phyloP scores from a whole-genome alignment of 2,113 vertebrate genomes.

The Oreochromis spilurus region DNA sequence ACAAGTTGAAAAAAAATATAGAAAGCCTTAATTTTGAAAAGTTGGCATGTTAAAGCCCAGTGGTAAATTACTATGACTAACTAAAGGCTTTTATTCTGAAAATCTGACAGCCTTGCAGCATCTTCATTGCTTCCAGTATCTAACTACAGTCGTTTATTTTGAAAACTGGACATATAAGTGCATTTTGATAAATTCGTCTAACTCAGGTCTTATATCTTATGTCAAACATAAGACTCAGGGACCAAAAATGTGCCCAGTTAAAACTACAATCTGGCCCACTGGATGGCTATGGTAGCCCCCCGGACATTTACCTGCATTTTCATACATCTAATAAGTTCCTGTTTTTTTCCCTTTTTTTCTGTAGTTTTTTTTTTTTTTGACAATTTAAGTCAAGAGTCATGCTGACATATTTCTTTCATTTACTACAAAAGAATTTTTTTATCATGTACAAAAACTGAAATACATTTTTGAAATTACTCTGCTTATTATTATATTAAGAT shows the following conservation, averaged over 20 bases:
- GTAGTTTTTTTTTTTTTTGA: fast-evolving
- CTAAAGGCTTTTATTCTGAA: neutral
- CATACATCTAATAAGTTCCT: neutral
- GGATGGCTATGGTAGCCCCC: neutral
- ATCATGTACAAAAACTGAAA: neutral
- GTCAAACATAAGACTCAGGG: neutral
- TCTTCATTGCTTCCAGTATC: neutral
- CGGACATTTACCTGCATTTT: fast-evolving
- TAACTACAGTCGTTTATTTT: neutral
- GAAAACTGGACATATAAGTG: neutral
- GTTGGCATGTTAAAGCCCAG: neutral
- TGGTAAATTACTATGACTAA: fast-evolving
- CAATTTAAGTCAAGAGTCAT: neutral
- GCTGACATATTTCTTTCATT: neutral
- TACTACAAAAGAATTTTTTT: fast-evolving
- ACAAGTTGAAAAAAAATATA: fast-evolving
- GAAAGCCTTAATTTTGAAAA: neutral
- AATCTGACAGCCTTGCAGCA: neutral
- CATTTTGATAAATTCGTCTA: neutral
- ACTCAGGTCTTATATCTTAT: neutral
- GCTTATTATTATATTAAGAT: neutral
- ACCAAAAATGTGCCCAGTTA: neutral
- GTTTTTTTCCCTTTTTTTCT: neutral
- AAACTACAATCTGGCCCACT: neutral
- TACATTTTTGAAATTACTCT: neutral